Base-by-base conservation (phyloP, 2,797 vertebrate species). In the Spea hammondii region DNA sequence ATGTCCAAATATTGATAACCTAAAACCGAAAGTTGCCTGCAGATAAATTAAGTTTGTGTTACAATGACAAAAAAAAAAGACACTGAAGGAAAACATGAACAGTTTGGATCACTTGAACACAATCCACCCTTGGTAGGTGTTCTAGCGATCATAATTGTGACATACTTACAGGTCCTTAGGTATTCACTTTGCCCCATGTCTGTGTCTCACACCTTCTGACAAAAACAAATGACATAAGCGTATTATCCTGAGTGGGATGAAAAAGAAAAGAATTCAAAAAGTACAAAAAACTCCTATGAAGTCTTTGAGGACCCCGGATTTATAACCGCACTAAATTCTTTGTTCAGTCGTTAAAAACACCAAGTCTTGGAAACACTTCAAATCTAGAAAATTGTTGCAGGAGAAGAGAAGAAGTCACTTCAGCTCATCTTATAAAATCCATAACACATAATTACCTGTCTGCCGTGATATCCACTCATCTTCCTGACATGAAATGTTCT, bases 391-490 rank as follows among this genome's bases (percentile, higher is more conserved):
- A 76, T 72, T 47, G 71, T 67, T 79, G 65, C 47, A 6, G 12
- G 76, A 72, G 49, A 17, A 72, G 65, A 51, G 57, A 70, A 57
- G 13, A 13, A 12, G 44, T 6, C 70, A 74, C 72, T 74, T 70
- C 66, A 53, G 49, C 66, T 65, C 66, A 14, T 70, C 78, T 70
- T 79, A 75, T 75, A 79, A 79, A 74, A 72, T 59, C 44, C 73
- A 71, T 48, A 76, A 76, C 79, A 81, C 68, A 81, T 81, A 81
- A 81, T 81, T 81, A 81, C 74, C 79, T 81, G 79, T 81, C 79
- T 81, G 79, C 74, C 69, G 59, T 67, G 50, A 66, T 50, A 76
- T 80, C 73, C 68, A 71, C 66, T 80, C 72, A 66, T 65, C 73
- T 64, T 60, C 53, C 57, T 62, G 55, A 73, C 57, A 62, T 73